Conservation (phyloP, 2,797 vertebrate genomes). For the Poeciliopsis paucimaculata region DNA sequence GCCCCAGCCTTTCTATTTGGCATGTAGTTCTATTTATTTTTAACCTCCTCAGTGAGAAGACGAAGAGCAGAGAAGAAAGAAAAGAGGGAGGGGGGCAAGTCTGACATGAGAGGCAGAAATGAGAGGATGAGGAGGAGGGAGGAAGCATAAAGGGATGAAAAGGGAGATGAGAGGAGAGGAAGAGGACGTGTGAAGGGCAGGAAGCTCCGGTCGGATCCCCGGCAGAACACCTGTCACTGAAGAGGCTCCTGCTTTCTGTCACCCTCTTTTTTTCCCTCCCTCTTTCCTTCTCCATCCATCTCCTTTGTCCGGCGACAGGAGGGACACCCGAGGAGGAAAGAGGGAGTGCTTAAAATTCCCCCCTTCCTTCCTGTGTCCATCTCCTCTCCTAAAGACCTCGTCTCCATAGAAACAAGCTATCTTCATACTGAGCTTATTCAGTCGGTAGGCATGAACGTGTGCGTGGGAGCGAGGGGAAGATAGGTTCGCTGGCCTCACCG, state of each 20-base stretch:
- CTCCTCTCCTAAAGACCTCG: slow-evolving; percentile 72
- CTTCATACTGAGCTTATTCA: slow-evolving; percentile 77
- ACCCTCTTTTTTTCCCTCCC: slow-evolving; percentile 37
- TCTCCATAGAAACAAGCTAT: slow-evolving; percentile 75
- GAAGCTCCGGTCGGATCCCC: slow-evolving; percentile 71
- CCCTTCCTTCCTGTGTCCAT: slow-evolving; percentile 80
- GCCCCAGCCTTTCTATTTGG: slow-evolving; percentile 54
- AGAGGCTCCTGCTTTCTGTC: slow-evolving; percentile 77
- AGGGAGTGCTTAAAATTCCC: slow-evolving; percentile 73
- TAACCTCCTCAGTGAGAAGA: slow-evolving; percentile 37
- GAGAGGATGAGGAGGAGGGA: slow-evolving; percentile 41
- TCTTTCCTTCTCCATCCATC: slow-evolving; percentile 54
- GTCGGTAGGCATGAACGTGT: slow-evolving; percentile 60
- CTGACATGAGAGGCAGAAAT: slow-evolving; percentile 52
- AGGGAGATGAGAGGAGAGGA: slow-evolving; percentile 45
- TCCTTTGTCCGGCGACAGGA: slow-evolving; percentile 69
- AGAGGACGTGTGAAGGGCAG: slow-evolving; percentile 71
- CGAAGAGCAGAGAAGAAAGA: slow-evolving; percentile 26
- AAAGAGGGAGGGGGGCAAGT: slow-evolving; percentile 11
- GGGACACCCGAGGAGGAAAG: slow-evolving; percentile 65
- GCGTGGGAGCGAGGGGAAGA: slow-evolving; percentile 28
- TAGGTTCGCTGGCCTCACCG: slow-evolving; percentile 40
- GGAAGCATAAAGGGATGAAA: slow-evolving; percentile 39
- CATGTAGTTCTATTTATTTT: slow-evolving; percentile 59
- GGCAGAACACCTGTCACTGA: slow-evolving; percentile 79